A percentile compares a stretch with the other conserved stretches of the same genome.
These are phyloP conservation scores for Globodera rostochiensis DNA, from an alignment of 1,140 invertebrate species.

Conservation along the genomic window DNA sequence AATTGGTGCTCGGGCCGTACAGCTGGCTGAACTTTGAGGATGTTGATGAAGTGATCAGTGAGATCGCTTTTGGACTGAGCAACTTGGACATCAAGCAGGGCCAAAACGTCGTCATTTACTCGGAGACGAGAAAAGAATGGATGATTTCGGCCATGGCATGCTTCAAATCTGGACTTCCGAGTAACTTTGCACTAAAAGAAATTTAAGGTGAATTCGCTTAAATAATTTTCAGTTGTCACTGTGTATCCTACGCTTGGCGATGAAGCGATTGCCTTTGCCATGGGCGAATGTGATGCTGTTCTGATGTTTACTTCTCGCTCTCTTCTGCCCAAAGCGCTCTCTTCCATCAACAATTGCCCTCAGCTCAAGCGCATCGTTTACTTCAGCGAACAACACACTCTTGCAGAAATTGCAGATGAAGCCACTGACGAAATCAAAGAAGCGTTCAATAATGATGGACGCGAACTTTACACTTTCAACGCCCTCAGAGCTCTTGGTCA, in stretches of 20 bases:
- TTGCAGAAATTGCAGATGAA: slow-evolving; percentile 29
- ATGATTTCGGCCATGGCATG: slow-evolving; percentile 89
- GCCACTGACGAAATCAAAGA: slow-evolving; percentile 70
- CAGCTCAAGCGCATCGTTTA: slow-evolving; percentile 57
- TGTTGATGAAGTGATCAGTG: slow-evolving; percentile 70
- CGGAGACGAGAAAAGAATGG: slow-evolving; percentile 95
- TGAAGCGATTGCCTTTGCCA: slow-evolving; percentile 89
- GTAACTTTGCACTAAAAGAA: slow-evolving; percentile 66
- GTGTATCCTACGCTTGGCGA: slow-evolving; percentile 94
- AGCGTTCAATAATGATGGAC: slow-evolving; percentile 70
- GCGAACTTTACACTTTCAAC: slow-evolving; percentile 64
- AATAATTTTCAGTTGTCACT: slow-evolving; percentile 78
- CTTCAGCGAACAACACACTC: slow-evolving; percentile 52
- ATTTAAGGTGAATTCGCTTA: slow-evolving; percentile 15
- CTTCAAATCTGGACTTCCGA: slow-evolving; percentile 86
- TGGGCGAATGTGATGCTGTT: slow-evolving; percentile 91
- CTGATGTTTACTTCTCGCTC: slow-evolving; percentile 61
- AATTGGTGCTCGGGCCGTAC: slow-evolving; percentile 84
- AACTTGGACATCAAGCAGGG: slow-evolving; percentile 70
- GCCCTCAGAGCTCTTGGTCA: slow-evolving; percentile 79
- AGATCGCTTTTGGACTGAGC: slow-evolving; percentile 72
- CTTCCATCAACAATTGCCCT: slow-evolving; percentile 45
- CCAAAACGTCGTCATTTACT: slow-evolving; percentile 85
- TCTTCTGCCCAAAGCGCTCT: slow-evolving; percentile 55
- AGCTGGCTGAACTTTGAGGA: slow-evolving; percentile 84